Percentiles rank a stretch among this genome's conserved stretches.
Conservation (phyloP, 1,140 invertebrate genomes). For the Triops longicaudatus region DNA sequence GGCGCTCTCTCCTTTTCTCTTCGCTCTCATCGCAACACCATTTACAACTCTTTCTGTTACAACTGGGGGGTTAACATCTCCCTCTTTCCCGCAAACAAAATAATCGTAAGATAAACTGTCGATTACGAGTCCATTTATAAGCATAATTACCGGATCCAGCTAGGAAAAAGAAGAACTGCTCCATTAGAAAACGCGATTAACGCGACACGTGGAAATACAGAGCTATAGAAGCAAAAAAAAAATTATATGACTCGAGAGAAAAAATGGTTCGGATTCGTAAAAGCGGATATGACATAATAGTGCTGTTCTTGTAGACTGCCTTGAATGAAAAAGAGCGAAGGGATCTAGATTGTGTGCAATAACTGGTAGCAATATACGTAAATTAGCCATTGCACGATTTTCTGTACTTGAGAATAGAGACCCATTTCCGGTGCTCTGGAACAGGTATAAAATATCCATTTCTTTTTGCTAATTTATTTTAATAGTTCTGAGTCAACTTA, state of each 20-base stretch:
- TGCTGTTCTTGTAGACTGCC: neutral
- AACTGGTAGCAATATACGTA: neutral
- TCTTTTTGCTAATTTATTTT: neutral
- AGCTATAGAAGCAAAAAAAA: neutral
- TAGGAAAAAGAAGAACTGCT: neutral
- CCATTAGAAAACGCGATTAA: neutral
- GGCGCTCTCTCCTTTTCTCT: conserved; percentile 4
- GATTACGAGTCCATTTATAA: conserved; percentile 4
- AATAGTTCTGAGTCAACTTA: neutral
- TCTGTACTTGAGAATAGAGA: neutral
- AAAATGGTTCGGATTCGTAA: neutral
- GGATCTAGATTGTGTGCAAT: conserved; percentile 1
- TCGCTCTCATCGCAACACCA: neutral
- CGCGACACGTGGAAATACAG: neutral
- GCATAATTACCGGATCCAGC: neutral
- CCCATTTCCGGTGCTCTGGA: conserved; percentile 1
- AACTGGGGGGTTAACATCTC: neutral
- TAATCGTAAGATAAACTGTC: neutral
- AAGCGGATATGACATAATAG: conserved; percentile 3
- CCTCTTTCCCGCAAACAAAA: neutral
- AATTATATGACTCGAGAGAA: neutral
- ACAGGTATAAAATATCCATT: neutral
- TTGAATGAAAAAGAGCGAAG: neutral
- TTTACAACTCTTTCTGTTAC: neutral
- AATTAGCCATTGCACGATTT: conserved; percentile 8